phyloP scores from a whole-genome alignment of 2,888 invertebrate species.

The Thecophora atra region DNA sequence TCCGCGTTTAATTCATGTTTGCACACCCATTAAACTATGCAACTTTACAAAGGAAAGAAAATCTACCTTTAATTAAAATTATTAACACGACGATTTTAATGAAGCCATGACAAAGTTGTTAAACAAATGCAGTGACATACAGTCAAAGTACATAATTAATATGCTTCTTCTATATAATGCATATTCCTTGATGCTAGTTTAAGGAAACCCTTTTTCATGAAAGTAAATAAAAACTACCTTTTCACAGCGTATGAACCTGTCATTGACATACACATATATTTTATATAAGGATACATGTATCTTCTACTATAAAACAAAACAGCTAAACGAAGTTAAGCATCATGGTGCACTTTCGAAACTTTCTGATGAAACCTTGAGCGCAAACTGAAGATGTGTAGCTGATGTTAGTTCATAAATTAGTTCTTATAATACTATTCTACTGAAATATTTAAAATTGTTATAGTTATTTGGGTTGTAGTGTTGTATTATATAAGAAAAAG shows the following conservation, averaged over 20 bases:
- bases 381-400: slow-evolving; percentile 15
- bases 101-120: too few relatives aligned
- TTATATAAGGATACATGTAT: slow-evolving; percentile 29
- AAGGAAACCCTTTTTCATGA: slow-evolving; percentile 1
- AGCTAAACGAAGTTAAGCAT: slow-evolving; percentile 18
- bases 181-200: slow-evolving; percentile 4
- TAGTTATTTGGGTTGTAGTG: too few relatives aligned
- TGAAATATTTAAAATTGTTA: slow-evolving; percentile 32
- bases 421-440: slow-evolving; percentile 17
- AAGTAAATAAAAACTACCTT: slow-evolving; percentile 43
- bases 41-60: too few relatives aligned
- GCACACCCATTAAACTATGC: too few relatives aligned
- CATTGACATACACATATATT: slow-evolving; percentile 30
- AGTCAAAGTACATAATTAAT: slow-evolving; percentile 9
- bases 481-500: not conserved
- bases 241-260: slow-evolving; percentile 45
- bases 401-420: slow-evolving; percentile 33
- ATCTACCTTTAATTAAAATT: not conserved
- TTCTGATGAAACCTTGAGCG: not conserved
- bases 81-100: too few relatives aligned
- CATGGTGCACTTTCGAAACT: slow-evolving; percentile 1
- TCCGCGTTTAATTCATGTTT: too few relatives aligned
- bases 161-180: slow-evolving; percentile 9
- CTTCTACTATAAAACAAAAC: slow-evolving; percentile 26
- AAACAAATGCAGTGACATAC: not conserved